Percentiles rank a stretch among this genome's conserved stretches.
Conservation (phyloP, 2,888 invertebrate genomes). For the Oithona nana region DNA sequence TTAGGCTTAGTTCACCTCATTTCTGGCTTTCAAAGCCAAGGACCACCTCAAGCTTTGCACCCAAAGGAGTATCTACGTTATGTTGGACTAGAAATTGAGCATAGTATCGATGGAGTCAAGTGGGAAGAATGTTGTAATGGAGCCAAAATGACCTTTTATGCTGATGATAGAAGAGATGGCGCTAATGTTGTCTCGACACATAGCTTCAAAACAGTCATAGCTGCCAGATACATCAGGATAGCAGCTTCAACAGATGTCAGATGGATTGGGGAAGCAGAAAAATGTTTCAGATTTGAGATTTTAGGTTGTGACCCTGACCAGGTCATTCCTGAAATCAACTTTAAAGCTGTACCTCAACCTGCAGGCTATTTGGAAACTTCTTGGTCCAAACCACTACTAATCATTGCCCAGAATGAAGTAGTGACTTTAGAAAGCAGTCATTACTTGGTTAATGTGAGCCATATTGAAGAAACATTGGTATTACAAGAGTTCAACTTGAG, state of each 20-base stretch:
- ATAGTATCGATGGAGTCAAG: neutral
- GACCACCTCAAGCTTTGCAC: conserved; percentile 1
- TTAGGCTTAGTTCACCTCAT: conserved; percentile 1
- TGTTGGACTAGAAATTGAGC: neutral
- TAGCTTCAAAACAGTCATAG: neutral
- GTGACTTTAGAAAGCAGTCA: neutral
- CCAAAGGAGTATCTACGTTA: conserved; percentile 5
- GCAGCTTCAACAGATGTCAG: neutral
- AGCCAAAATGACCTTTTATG: conserved; percentile 1
- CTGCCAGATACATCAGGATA: neutral
- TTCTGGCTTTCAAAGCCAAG: conserved; percentile 15
- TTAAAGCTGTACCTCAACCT: neutral
- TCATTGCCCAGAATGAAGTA: neutral
- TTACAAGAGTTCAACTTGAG: neutral
- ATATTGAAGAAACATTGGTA: neutral
- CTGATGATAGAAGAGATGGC: neutral
- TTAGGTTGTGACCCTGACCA: neutral
- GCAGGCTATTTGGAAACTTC: neutral
- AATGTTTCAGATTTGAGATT: conserved; percentile 11
- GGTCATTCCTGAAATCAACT: neutral
- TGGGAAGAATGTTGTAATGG: neutral
- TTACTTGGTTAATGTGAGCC: neutral
- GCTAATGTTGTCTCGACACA: neutral
- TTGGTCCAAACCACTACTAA: neutral
- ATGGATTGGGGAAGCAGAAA: conserved; percentile 6